phyloP scores from a whole-genome alignment of 1,140 invertebrate genomes.

The Camponotus vicinus region DNA sequence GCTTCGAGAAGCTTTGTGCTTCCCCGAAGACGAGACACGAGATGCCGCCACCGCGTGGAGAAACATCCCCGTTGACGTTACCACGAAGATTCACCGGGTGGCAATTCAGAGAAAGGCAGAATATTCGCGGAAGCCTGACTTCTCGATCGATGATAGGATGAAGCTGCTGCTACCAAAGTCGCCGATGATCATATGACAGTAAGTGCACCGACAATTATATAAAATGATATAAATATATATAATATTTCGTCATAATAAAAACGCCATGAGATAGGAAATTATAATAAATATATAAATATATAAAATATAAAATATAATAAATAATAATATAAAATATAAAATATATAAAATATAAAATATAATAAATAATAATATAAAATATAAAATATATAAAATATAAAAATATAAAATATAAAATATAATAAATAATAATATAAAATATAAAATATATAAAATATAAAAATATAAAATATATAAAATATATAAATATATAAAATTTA shows the following conservation, averaged over 20 bases:
- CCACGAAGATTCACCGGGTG: not conserved
- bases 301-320: too few relatives aligned
- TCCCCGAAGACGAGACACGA: constrained; percentile 5
- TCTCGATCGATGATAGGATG: constrained; percentile 9
- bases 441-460: too few relatives aligned
- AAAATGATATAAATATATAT: not conserved
- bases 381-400: too few relatives aligned
- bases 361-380: too few relatives aligned
- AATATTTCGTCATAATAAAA: not conserved
- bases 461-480: too few relatives aligned
- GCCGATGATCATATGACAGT: not conserved
- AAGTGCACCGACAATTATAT: not conserved
- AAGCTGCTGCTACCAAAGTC: not conserved
- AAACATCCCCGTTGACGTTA: constrained; percentile 2
- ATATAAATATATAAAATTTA: too few relatives aligned
- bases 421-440: too few relatives aligned
- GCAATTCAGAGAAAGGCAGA: not conserved
- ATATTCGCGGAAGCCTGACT: not conserved
- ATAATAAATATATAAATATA: too few relatives aligned
- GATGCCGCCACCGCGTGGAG: constrained; percentile 67
- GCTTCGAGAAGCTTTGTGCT: constrained; percentile 37
- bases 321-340: too few relatives aligned
- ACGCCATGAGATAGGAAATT: not conserved
- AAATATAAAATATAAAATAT: too few relatives aligned
- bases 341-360: too few relatives aligned